Conservation (phyloP, 2,113 vertebrate species). For the Orycteropus afer region DNA sequence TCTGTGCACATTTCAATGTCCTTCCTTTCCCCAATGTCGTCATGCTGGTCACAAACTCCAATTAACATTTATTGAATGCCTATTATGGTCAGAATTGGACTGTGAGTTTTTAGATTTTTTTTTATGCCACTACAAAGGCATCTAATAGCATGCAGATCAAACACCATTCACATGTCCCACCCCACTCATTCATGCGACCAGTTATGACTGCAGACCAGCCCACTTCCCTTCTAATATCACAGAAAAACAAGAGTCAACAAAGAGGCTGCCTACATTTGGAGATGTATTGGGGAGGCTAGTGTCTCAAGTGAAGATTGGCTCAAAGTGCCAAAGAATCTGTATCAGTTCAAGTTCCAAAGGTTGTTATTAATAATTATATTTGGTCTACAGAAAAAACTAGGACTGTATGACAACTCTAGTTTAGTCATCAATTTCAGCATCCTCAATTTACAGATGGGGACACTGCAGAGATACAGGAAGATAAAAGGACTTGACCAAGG, state of each 20-base stretch:
- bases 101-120: neutral
- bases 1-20: too few relatives aligned
- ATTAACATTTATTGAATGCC: neutral
- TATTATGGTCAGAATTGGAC: too few relatives aligned
- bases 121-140: neutral
- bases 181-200: neutral
- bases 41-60: too few relatives aligned
- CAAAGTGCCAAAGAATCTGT: neutral
- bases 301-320: neutral
- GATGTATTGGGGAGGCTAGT: neutral
- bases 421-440: neutral
- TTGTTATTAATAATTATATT: neutral
- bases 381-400: neutral
- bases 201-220: neutral
- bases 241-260: neutral
- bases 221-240: neutral
- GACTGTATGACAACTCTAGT: neutral
- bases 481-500: neutral
- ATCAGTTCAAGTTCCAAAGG: neutral
- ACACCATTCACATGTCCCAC: neutral
- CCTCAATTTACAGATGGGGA: neutral
- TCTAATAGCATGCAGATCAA: neutral
- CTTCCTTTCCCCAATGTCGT: too few relatives aligned
- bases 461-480: neutral
- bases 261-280: neutral